A percentile compares a stretch with the other conserved stretches of the same genome.
These are phyloP conservation scores for Dasypogon diadema DNA, from an alignment of 2,888 invertebrate genomes.

Conservation along the genomic window DNA sequence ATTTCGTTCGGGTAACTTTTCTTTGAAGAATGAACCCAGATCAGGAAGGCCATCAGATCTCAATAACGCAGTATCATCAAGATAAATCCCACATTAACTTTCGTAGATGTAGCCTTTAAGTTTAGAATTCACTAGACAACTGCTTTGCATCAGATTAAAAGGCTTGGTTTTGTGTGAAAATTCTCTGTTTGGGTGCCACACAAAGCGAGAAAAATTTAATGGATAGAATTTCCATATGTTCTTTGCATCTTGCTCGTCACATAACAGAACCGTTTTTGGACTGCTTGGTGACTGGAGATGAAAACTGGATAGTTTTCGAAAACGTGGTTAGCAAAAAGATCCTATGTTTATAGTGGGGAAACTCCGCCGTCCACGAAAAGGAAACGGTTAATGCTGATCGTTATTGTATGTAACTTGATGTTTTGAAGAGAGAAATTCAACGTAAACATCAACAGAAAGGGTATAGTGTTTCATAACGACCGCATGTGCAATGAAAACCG, in stretches of 20 bases:
- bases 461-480: not conserved
- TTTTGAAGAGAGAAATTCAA: conserved; percentile 3
- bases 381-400: conserved; percentile 1
- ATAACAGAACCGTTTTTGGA: not conserved
- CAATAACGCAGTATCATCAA: not conserved
- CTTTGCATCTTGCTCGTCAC: not conserved
- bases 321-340: not conserved
- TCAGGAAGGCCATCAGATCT: not conserved
- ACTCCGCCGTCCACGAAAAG: not conserved
- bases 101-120: not conserved
- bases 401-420: not conserved
- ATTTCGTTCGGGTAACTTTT: conserved; percentile 3
- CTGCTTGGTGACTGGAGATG: not conserved
- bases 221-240: conserved; percentile 3
- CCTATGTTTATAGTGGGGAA: not conserved
- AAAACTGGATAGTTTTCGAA: not conserved
- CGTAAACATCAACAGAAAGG: not conserved
- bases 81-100: not conserved
- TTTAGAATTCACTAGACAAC: not conserved
- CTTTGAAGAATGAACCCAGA: not conserved
- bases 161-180: not conserved
- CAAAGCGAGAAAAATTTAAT: conserved; percentile 1
- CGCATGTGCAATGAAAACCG: not conserved
- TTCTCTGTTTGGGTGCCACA: not conserved
- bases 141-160: not conserved